Percentiles rank a stretch among this genome's conserved stretches.
These are phyloP conservation scores for Cygnus olor DNA, from an alignment of 2,797 vertebrate genomes.

Conservation along the genomic window DNA sequence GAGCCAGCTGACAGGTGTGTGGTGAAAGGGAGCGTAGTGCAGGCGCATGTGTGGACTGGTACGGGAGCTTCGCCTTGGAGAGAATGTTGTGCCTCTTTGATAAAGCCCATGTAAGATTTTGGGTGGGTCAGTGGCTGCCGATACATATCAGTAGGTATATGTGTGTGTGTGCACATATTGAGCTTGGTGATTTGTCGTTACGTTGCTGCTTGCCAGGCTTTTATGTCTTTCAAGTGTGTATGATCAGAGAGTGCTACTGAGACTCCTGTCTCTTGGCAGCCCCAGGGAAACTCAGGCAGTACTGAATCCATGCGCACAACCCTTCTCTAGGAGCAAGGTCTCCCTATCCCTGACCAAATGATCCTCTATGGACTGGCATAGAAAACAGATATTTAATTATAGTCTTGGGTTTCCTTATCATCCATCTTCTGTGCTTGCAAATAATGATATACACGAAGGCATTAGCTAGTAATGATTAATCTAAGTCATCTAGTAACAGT, in stretches of 20 bases:
- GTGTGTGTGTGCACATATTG: neutral
- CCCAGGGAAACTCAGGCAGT: neutral
- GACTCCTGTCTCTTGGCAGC: neutral
- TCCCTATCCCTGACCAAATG: neutral
- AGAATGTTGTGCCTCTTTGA: neutral
- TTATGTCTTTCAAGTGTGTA: neutral
- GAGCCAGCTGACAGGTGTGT: neutral
- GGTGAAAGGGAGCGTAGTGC: neutral
- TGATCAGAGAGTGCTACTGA: neutral
- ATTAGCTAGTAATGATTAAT: conserved; percentile 15
- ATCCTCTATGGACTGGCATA: neutral
- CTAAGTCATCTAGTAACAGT: conserved; percentile 10
- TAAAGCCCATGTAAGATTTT: neutral
- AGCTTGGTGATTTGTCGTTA: neutral
- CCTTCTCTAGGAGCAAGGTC: neutral
- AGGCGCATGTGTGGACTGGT: neutral
- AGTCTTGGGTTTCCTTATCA: conserved; percentile 1
- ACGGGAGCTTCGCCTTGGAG: neutral
- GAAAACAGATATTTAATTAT: conserved; percentile 31
- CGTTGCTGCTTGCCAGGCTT: neutral
- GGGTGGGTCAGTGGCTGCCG: neutral
- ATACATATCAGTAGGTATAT: neutral
- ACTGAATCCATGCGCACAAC: neutral
- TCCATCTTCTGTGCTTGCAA: conserved; percentile 19
- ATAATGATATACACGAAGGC: neutral